phyloP scores from a whole-genome alignment of 2,888 invertebrate species.

The Blastobasis adustella region DNA sequence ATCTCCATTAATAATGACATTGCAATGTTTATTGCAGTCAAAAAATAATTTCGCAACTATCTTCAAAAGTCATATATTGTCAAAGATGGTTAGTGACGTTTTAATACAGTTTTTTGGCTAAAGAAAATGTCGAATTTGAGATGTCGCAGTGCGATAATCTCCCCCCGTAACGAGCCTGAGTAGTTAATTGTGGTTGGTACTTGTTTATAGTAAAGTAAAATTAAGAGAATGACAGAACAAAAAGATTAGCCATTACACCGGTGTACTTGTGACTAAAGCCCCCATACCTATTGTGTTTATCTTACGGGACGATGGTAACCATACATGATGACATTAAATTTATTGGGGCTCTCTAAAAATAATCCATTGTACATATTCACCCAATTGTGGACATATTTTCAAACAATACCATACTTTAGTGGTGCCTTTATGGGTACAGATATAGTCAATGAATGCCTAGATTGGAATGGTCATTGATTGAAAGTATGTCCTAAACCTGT shows the following conservation, averaged over 20 bases:
- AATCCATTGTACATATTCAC: constrained; percentile 35
- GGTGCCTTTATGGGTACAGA: background rate
- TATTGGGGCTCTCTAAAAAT: constrained; percentile 16
- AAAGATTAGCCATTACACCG: constrained; percentile 66
- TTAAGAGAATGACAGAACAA: constrained; percentile 59
- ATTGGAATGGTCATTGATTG: background rate
- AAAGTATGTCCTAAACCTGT: constrained; percentile 20
- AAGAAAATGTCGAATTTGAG: no score
- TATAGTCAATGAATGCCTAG: constrained; percentile 5
- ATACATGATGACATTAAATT: constrained; percentile 54
- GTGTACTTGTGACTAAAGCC: constrained; percentile 60
- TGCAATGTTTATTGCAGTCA: no score
- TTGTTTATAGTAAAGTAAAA: constrained; percentile 12
- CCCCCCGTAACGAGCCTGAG: no score
- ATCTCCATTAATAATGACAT: no score
- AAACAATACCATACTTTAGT: constrained; percentile 7
- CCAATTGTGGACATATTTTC: constrained; percentile 27
- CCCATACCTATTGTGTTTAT: constrained; percentile 62
- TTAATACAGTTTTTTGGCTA: no score
- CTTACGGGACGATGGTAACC: constrained; percentile 55
- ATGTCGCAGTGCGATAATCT: no score
- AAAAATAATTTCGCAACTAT: no score
- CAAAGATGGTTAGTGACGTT: no score
- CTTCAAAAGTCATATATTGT: no score
- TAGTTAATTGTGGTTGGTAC: no score